These are phyloP conservation scores for Hypercompe scribonia DNA, from an alignment of 2,888 invertebrate species.

Conservation along the genomic window DNA sequence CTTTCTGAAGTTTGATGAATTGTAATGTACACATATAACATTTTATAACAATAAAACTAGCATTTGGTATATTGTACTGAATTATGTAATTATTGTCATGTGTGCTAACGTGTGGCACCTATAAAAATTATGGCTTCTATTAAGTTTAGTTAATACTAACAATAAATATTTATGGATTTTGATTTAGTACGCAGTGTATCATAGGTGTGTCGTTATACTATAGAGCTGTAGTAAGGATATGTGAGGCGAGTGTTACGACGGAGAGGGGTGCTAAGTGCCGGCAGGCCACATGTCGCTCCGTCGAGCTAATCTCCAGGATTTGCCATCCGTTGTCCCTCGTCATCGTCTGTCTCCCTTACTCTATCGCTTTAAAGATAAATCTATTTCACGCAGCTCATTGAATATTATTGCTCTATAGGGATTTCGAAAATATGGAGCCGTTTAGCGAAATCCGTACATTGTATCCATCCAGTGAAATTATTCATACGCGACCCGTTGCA, in stretches of 20 bases:
- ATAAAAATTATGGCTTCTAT: constrained; percentile 45
- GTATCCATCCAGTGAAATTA: constrained; percentile 85
- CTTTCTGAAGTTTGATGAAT: background rate
- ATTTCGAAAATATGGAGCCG: constrained; percentile 87
- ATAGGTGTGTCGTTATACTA: constrained; percentile 49
- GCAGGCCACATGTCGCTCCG: constrained; percentile 85
- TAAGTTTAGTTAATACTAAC: constrained; percentile 46
- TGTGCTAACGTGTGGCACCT: constrained; percentile 34
- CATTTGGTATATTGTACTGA: background rate
- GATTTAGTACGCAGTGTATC: constrained; percentile 57
- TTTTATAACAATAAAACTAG: background rate
- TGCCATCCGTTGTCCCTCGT: constrained; percentile 82
- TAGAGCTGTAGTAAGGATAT: constrained; percentile 50
- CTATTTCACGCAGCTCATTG: constrained; percentile 82
- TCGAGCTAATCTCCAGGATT: constrained; percentile 86
- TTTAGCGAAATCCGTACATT: constrained; percentile 85
- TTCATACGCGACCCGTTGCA: constrained; percentile 83
- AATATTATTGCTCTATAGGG: constrained; percentile 87
- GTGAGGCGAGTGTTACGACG: constrained; percentile 56
- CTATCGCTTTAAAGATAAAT: constrained; percentile 61
- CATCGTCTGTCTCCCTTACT: constrained; percentile 66
- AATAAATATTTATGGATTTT: constrained; percentile 66
- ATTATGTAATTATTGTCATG: background rate
- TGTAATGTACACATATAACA: background rate
- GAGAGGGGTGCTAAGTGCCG: constrained; percentile 80